Conservation (phyloP, 2,113 vertebrate species). For the Aix galericulata region DNA sequence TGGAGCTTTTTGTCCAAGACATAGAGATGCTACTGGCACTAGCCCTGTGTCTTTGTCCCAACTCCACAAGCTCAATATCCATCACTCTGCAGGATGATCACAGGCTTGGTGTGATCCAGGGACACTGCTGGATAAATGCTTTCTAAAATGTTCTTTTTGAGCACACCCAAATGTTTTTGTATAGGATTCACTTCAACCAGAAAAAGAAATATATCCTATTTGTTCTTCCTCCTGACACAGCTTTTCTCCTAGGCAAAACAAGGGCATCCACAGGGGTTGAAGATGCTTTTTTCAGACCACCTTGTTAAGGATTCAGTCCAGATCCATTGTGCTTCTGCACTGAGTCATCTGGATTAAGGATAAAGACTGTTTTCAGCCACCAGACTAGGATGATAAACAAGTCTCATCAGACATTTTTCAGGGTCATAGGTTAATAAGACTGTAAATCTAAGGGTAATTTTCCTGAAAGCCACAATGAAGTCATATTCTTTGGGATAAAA, state of each 20-base stretch:
- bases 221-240: not conserved
- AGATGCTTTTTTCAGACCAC: not conserved
- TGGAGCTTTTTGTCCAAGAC: not conserved
- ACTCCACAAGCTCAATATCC: not conserved
- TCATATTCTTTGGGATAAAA: conserved; percentile 12
- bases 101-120: not conserved
- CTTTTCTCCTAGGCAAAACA: not conserved
- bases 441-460: not conserved
- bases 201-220: not conserved
- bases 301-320: not conserved
- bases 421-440: conserved; percentile 27
- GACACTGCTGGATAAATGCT: not conserved
- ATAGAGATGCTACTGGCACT: not conserved
- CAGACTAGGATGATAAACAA: conserved; percentile 1
- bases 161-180: not conserved
- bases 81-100: fast-evolving
- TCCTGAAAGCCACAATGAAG: conserved; percentile 19
- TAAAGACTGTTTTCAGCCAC: not conserved
- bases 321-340: not conserved
- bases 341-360: conserved; percentile 1
- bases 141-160: not conserved
- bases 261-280: not conserved
- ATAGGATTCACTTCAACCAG: not conserved
- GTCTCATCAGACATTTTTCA: not conserved
- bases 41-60: not conserved